Conservation (phyloP, 1,140 invertebrate genomes). For the Lordiphosa collinella region DNA sequence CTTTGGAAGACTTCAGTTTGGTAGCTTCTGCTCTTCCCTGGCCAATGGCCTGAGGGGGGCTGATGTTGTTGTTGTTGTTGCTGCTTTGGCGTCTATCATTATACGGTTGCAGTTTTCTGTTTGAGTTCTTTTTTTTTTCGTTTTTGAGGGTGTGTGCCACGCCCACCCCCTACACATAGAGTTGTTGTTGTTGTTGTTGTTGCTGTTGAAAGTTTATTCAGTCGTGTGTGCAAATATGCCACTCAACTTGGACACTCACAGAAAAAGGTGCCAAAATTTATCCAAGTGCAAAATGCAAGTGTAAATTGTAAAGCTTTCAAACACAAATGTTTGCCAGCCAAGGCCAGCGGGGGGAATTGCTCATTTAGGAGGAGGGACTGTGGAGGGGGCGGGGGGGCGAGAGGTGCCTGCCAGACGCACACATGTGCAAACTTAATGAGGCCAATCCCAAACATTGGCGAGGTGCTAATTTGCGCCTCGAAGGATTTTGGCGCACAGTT, state of each 20-base stretch:
- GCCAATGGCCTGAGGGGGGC: neutral
- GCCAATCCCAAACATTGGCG: slow-evolving; percentile 10
- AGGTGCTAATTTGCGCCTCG: slow-evolving; percentile 53
- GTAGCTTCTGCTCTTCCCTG: neutral
- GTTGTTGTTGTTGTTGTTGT: neutral
- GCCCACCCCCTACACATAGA: slow-evolving; percentile 1
- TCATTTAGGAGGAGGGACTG: neutral
- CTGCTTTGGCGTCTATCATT: slow-evolving; percentile 56
- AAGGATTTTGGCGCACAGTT: slow-evolving; percentile 43
- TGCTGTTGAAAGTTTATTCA: slow-evolving; percentile 4
- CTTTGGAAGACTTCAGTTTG: slow-evolving; percentile 1
- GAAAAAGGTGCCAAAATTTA: slow-evolving; percentile 22
- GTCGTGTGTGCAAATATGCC: slow-evolving; percentile 3
- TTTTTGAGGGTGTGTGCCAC: slow-evolving; percentile 38
- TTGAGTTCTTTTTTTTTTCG: neutral
- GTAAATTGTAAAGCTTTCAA: slow-evolving; percentile 15
- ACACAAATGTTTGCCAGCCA: slow-evolving; percentile 10
- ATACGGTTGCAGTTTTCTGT: slow-evolving; percentile 63
- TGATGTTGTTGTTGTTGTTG: neutral
- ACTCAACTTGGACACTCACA: slow-evolving; percentile 2
- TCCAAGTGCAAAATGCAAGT: slow-evolving; percentile 21
- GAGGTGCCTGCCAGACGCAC: neutral
- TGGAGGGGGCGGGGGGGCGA: too few relatives aligned
- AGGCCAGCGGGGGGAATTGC: slow-evolving; percentile 3
- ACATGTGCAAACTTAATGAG: slow-evolving; percentile 42